These are phyloP conservation scores for Eulemur rufifrons DNA, from an alignment of 2,113 vertebrate species.

Conservation along the genomic window DNA sequence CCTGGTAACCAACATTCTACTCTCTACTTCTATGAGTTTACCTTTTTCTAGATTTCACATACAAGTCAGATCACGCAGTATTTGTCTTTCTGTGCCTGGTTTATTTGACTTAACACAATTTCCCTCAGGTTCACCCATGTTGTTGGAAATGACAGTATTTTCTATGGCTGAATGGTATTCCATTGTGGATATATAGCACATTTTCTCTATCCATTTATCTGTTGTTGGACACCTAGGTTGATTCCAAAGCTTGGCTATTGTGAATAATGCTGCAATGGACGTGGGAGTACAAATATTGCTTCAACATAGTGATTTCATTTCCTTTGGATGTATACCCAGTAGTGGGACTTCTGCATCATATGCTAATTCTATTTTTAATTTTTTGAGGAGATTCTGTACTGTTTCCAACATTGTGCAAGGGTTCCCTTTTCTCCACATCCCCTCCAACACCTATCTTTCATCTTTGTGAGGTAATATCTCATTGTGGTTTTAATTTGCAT, in stretches of 20 bases:
- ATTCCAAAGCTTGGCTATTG: not conserved
- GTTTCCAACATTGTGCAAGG: not conserved
- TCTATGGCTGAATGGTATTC: not conserved
- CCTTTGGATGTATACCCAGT: not conserved
- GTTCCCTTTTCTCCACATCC: not conserved
- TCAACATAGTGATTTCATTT: not conserved
- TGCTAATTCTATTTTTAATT: not conserved
- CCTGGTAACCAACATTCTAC: not conserved
- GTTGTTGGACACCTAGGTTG: not conserved
- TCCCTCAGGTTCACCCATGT: not conserved
- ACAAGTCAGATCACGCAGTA: not conserved
- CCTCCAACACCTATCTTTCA: not conserved
- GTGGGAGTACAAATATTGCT: not conserved
- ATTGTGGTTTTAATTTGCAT: not conserved
- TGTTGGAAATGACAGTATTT: not conserved
- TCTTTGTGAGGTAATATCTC: not conserved
- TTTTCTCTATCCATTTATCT: not conserved
- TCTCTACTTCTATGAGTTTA: not conserved
- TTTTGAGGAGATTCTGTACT: not conserved
- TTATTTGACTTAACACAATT: not conserved
- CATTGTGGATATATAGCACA: too few species aligned
- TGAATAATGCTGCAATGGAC: not conserved
- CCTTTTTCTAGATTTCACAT: not conserved
- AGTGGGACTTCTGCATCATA: not conserved
- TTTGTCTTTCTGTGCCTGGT: not conserved